A percentile compares a stretch with the other conserved stretches of the same genome.
These are phyloP conservation scores for Chrysolina haemoptera DNA, from an alignment of 2,888 invertebrate genomes.

Conservation along the genomic window DNA sequence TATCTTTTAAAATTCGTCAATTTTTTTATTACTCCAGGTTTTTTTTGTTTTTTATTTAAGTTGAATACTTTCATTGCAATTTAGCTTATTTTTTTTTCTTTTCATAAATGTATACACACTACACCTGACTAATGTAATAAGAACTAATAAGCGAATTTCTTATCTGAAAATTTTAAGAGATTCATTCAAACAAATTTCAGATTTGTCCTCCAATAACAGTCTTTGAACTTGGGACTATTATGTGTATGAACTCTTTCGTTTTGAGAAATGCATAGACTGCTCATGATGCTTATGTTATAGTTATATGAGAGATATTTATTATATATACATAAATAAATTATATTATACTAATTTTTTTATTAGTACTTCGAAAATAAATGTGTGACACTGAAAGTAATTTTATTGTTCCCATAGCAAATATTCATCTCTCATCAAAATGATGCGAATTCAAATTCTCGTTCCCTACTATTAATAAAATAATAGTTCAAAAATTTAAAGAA, in stretches of 20 bases:
- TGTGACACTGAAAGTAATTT: slow-evolving; percentile 51
- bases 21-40: not conserved
- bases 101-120: too few species aligned
- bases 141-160: not conserved
- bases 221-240: not conserved
- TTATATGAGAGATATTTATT: slow-evolving; percentile 61
- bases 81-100: not conserved
- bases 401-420: not conserved
- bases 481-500: too few species aligned
- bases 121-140: too few species aligned
- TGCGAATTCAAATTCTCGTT: too few species aligned
- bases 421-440: too few species aligned
- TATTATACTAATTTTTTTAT: slow-evolving; percentile 63
- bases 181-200: too few species aligned
- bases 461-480: too few species aligned
- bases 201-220: not conserved
- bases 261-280: slow-evolving; percentile 49
- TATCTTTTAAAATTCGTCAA: slow-evolving; percentile 15
- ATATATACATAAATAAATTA: slow-evolving; percentile 56
- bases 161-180: too few species aligned
- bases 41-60: not conserved
- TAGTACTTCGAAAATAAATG: slow-evolving; percentile 62
- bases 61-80: not conserved
- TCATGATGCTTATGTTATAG: slow-evolving; percentile 49
- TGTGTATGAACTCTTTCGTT: slow-evolving; percentile 24